Base-by-base conservation (phyloP, 2,888 invertebrate species). In the Beris chalybata region DNA sequence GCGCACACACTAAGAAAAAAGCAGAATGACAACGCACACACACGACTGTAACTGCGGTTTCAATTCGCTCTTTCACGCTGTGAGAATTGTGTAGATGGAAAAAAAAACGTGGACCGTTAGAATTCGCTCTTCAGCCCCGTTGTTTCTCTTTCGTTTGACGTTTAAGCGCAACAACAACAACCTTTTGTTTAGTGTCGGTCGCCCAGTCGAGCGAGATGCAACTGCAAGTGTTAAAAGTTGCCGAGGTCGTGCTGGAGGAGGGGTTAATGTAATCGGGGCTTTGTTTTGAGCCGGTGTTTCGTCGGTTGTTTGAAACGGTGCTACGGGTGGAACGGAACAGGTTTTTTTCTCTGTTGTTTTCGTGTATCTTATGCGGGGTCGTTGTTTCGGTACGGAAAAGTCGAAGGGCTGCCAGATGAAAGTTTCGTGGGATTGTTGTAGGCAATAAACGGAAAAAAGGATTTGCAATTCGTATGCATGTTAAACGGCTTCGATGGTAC, bases 221-320 rank as follows among this genome's bases (percentile, higher is more conserved):
- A 13, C 30, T 22, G 7, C 15, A 22, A 22, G 22, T 5, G 53
- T 53, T 15, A 44, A n/a, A n/a, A 44, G 56, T 56, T 56, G 56
- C 43, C 7, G 44, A 56, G 56, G 56, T 56, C 54, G 29, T 44
- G 56, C 13, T 57, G 56, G 13, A 29, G 45, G 47, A 12, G 30
- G n/a, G 31, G 15, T 30, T 7, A 52, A 15, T 64, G 64, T 45
- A 64, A 64, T 53, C 45, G 45, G n/a, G 38, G 29, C 13, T 64
- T 64, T 64, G 64, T 64, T 64, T 64, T 64, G 64, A 52, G 44
- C 64, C 64, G 64, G 64, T 45, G 53, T 45, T 64, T 64, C 64
- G 64, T 63, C 50, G 43, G 43, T 31, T 38, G 38, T 38, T 38
- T 38, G 38, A 22, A 22, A 22, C 22, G 22, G 38, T 1, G 15